A percentile compares a stretch with the other conserved stretches of the same genome.
Conservation (phyloP, 1,140 invertebrate species). For the Potamilus streckersoni region DNA sequence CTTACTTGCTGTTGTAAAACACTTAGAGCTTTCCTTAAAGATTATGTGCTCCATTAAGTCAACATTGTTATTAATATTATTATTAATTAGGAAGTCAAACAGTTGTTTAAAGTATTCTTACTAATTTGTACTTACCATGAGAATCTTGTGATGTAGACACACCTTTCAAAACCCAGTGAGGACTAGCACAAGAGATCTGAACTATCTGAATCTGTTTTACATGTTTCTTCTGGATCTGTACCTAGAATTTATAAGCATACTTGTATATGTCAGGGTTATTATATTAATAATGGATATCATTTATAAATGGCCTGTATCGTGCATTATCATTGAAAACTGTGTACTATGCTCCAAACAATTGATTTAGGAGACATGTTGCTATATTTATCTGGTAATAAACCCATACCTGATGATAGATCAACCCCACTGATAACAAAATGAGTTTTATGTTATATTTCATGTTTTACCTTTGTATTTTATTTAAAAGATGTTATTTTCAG, state of each 20-base stretch:
- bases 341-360: background rate
- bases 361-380: background rate
- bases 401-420: no score
- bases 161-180: conserved; percentile 66
- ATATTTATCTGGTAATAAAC: background rate
- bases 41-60: no score
- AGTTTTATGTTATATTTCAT: no score
- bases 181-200: conserved; percentile 73
- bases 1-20: no score
- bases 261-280: background rate
- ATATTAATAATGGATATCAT: background rate
- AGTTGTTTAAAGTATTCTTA: no score
- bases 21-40: no score
- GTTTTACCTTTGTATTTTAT: no score
- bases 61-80: no score
- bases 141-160: conserved; percentile 4
- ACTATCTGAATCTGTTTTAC: conserved; percentile 74
- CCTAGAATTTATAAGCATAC: conserved; percentile 25
- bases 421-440: background rate
- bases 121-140: no score
- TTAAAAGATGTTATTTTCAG: no score
- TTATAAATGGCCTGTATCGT: background rate
- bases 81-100: no score
- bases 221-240: conserved; percentile 70
- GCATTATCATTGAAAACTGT: background rate